These are phyloP conservation scores for Brachyhypopomus occidentalis DNA, from an alignment of 2,113 vertebrate species.

Conservation along the genomic window DNA sequence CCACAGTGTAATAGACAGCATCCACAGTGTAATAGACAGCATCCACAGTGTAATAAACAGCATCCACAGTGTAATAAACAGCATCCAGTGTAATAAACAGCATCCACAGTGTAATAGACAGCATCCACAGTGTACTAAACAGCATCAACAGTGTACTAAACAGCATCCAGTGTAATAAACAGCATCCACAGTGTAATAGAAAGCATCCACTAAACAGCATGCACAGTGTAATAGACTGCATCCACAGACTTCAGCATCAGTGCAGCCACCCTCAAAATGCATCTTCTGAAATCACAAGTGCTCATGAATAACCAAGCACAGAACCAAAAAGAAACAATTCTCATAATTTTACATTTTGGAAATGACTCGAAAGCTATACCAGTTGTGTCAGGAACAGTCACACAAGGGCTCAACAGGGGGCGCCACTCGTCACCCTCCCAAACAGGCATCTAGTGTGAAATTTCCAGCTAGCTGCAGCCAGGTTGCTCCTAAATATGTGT, in stretches of 20 bases:
- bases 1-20: too few species aligned
- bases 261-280: neutral
- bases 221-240: neutral
- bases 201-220: too few species aligned
- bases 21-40: too few species aligned
- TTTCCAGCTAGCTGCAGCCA: neutral
- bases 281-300: neutral
- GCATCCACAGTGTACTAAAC: too few species aligned
- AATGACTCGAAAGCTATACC: too few species aligned
- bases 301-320: neutral
- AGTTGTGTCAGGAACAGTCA: too few species aligned
- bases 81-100: neutral
- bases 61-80: too few species aligned
- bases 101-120: neutral
- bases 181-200: neutral
- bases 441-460: too few species aligned
- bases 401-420: neutral
- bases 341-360: too few species aligned
- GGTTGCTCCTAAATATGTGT: too few species aligned
- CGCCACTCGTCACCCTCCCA: neutral
- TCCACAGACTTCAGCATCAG: neutral
- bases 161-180: too few species aligned
- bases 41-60: too few species aligned
- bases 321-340: neutral
- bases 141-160: neutral